Base-by-base conservation (phyloP, 2,113 vertebrate species). In the Silurus meridionalis region DNA sequence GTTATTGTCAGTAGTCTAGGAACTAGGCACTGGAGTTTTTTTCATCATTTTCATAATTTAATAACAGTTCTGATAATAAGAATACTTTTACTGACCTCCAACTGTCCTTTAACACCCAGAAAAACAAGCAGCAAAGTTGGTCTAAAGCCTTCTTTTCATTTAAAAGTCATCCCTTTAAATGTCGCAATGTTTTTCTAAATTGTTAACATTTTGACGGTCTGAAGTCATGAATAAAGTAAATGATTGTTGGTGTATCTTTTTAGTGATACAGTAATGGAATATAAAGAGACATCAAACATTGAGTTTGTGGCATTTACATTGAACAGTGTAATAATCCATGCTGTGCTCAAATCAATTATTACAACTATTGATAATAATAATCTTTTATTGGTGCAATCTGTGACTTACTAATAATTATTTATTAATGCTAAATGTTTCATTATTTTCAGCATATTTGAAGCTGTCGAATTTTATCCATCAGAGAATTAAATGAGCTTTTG, bases 121-220 rank as follows among this genome's bases (percentile, higher is more conserved):
- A 80, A 84, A 88, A 91, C 92, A 92, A 82, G 92, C 92, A 94
- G 94, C 92, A 92, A 94, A 92, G 94, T 82, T 90, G 89, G 90
- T 92, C 88, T 91, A 89, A 92, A 88, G 58, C 93, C 93, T 93
- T 92, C 53, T 52, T 58, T 88, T 90, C 69, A 82, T 92, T 91
- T 52, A 89, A 91, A 89, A 88, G 90, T 92, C 85, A 87, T 87
- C 91, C 93, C 85, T 88, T 94, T 89, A 91, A 87, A 91, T 93
- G 93, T 94, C 89, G 92, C 88, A 87, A 89, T 87, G 92, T 94
- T 92, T 93, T 95, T 93, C 48, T 91, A 90, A 92, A 91, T 57
- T 83, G 75, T 55, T 89, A 87, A 89, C 90, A 93, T 92, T 89
- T 93, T 90, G 88, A 92, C 72, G 48, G 60, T 63, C 14, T 79